Conservation (phyloP, 2,888 invertebrate genomes). For the Maniola hyperantus region DNA sequence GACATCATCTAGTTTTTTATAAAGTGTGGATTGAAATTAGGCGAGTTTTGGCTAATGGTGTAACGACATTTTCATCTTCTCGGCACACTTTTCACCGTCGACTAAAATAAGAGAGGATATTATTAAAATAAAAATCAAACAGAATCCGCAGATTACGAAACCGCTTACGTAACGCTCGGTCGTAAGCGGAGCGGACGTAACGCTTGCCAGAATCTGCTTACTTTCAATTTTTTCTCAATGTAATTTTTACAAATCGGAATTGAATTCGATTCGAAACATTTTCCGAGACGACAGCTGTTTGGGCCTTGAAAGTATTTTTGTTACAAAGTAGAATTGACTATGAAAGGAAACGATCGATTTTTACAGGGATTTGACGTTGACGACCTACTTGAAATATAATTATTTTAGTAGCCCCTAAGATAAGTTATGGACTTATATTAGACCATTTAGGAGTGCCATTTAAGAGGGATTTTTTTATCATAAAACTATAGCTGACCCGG, state of each 20-base stretch:
- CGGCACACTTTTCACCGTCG: slow-evolving; percentile 15
- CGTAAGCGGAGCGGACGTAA: slow-evolving; percentile 39
- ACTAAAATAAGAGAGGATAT: slow-evolving; percentile 6
- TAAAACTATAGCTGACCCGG: too few relatives aligned
- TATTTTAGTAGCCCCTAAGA: too few relatives aligned
- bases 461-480: too few relatives aligned
- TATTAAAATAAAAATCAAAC: slow-evolving; percentile 21
- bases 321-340: not conserved
- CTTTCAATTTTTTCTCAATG: slow-evolving; percentile 41
- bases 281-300: slow-evolving; percentile 14
- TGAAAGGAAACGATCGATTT: not conserved
- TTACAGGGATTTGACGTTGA: too few relatives aligned
- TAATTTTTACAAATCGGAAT: slow-evolving; percentile 41
- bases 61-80: not conserved
- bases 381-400: too few relatives aligned
- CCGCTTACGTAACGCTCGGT: slow-evolving; percentile 34
- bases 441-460: too few relatives aligned
- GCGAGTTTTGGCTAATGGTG: not conserved
- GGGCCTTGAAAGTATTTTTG: slow-evolving; percentile 3
- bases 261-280: slow-evolving; percentile 35
- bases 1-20: too few relatives aligned
- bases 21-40: not conserved
- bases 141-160: slow-evolving; percentile 18
- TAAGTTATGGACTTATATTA: too few relatives aligned
- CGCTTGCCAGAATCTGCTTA: slow-evolving; percentile 43